These are phyloP conservation scores for Pseudomyrmex flavicornis DNA, from an alignment of 1,140 invertebrate genomes.

Conservation along the genomic window DNA sequence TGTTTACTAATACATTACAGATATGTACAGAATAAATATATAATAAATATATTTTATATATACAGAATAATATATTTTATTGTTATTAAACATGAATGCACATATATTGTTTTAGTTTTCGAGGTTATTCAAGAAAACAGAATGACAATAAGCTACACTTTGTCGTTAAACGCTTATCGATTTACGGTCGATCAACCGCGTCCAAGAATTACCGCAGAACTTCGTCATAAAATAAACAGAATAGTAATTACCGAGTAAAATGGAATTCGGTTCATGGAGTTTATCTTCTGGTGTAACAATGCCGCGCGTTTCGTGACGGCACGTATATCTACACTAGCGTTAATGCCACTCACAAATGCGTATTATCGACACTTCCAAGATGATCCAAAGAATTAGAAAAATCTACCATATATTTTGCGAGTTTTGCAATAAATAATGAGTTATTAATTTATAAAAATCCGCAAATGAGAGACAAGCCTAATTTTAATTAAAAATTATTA, in stretches of 20 bases:
- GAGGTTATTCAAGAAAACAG: background rate
- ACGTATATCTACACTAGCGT: conserved; percentile 7
- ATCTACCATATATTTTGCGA: no score
- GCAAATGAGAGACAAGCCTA: no score
- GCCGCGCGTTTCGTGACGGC: conserved; percentile 13
- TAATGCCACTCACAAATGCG: conserved; percentile 20
- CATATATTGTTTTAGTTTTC: background rate
- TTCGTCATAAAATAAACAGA: conserved; percentile 51
- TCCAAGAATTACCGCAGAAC: conserved; percentile 28
- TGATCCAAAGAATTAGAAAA: conserved; percentile 10
- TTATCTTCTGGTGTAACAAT: conserved; percentile 61
- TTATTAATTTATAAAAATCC: no score
- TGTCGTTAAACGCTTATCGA: conserved; percentile 31
- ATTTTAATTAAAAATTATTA: no score
- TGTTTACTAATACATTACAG: no score
- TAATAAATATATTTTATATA: no score
- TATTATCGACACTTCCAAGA: conserved; percentile 41
- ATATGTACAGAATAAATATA: no score
- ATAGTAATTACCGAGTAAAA: conserved; percentile 58
- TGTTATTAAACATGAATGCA: no score
- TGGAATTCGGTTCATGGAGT: conserved; percentile 52
- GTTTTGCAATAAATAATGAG: no score
- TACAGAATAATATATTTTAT: no score
- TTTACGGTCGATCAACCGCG: conserved; percentile 9
- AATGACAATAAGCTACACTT: background rate